Evolutionary conservation across 2,797 vertebrate species (phyloP), one percentile per base, ranked within the genome.

Genomic region (Poeciliopsis presidionis): DNA sequence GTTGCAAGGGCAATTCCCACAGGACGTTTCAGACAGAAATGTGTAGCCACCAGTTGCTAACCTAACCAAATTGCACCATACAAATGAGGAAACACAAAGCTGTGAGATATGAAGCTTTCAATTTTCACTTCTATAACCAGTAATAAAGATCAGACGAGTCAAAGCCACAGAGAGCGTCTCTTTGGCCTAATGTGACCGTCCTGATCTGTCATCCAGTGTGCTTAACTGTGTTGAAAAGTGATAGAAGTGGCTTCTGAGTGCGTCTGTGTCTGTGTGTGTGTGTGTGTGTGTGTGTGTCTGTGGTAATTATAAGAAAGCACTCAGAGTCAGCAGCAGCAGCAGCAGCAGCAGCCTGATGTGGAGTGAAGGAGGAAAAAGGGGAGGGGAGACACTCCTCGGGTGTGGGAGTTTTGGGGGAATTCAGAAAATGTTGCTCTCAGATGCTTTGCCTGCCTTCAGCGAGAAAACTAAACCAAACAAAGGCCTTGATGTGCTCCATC

Each of bases 371-470:
- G 55, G 28, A 22, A 46, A 57, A 47, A 72, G 39, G 78, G 85
- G 86, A 80, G 76, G 76, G 76, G 80, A 45, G 83, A 69, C 72
- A 8, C 51, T 84, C 78, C 72, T 85, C 80, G 83, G 86, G 84
- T 89, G 95, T 95, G 93, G 94, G 95, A 95, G 94, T 95, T 95
- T 94, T 92, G 91, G 95, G 95, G 95, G 94, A 95, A 96, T 96
- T 96, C 94, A 95, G 95, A 95, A 94, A 95, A 95, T 95, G 94
- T 86, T 91, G 90, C 84, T 88, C 90, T 94, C 88, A 82, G 87
- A 84, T 76, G 82, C 71, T 86, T 69, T 13, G 79, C 77, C 71
- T 73, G 63, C 61, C 75, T 81, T 81, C 78, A 81, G 82, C 79
- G 57, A 87, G 81, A 85, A 82, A 75, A 69, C 53, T 81, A 57